Base-by-base conservation (phyloP, 2,113 vertebrate species). In the Larimichthys polyactis region DNA sequence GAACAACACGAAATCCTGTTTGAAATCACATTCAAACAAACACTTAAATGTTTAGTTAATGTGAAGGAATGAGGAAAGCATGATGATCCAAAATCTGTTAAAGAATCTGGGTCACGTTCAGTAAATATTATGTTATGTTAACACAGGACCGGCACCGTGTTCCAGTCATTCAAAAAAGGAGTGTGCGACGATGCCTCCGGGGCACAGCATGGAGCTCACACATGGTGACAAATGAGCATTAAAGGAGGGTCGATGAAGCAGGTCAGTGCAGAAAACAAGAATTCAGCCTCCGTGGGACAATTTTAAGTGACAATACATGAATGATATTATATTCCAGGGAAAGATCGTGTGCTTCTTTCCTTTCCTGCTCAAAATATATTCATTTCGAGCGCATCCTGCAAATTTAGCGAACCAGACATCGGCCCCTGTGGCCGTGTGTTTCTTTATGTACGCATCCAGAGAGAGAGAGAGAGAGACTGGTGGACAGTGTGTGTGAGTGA, bases 1-100 rank as follows among this genome's bases (percentile, higher is more conserved):
- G 60, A 85, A 46, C 82, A 87, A 44, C 74, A 83, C 22, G 59
- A 87, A 89, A 87, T 91, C 91, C 82, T 69, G 73, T 77, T 87
- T 75, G 54, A 63, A 89, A 83, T 78, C 69, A 55, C 52, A 71
- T 62, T 48, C 81, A 52, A 46, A 66, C 32, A 36, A 1, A 2
- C 36, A 40, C 52, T 65, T 52, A 55, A 79, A 57, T 9, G n/a
- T 54, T 65, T 55, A 44, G 60, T 60, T 75, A 29, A 72, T 36
- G 75, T 65, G 7, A 71, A 55, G 63, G 85, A 71, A 68, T 60
- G 40, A 74, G 69, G 57, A 55, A 29, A 71, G 12, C 55, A 5
- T 5, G 10, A 60, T 43, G 70, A 78, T 70, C 69, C 27, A 40
- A 65, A 49, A 48, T 46, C 51, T 71, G 24, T 49, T 24, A 1